Percentiles rank a stretch among this genome's conserved stretches.
Evolutionary conservation across 1,140 invertebrate species (phyloP).

Genomic region (fruit fly (Drosophila melanogaster)): Release_6_plus_ISO1_MT NT_033779.5:10995501-10996000

Average conservation of each 20-base stretch:
- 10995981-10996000: constrained; percentile 35
- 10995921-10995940: constrained; percentile 55
- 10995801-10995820: constrained; percentile 53
- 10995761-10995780: constrained; percentile 8
- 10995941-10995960: constrained; percentile 53
- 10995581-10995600: too few relatives aligned
- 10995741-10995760: constrained; percentile 14
- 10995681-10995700: neutral
- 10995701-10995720: neutral
- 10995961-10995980: constrained; percentile 59
- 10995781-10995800: constrained; percentile 4
- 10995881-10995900: constrained; percentile 78
- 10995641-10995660: neutral
- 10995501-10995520: too few relatives aligned
- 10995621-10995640: neutral
- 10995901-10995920: constrained; percentile 57
- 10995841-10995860: constrained; percentile 84
- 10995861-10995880: constrained; percentile 84
- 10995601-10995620: neutral
- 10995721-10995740: constrained; percentile 21
- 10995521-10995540: neutral
- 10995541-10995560: neutral
- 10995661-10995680: neutral
- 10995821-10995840: constrained; percentile 79
- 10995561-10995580: too few relatives aligned